Evolutionary conservation across 2,113 vertebrate species (phyloP).

Genomic region (Tringa solitaria): DNA sequence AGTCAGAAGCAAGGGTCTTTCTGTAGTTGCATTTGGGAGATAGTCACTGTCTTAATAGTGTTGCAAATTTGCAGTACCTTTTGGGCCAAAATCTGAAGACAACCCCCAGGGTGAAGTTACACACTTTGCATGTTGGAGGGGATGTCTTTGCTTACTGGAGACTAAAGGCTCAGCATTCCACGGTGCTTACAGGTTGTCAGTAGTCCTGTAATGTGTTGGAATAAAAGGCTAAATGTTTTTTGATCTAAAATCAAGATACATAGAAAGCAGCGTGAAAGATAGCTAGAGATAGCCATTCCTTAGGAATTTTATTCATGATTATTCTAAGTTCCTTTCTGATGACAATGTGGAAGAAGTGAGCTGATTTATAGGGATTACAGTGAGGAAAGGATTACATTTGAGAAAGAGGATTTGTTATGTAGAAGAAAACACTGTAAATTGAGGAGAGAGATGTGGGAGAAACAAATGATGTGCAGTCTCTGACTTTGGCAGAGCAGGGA

Average conservation of each 20-base stretch:
- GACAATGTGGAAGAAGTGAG: background rate
- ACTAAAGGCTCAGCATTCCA: background rate
- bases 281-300: background rate
- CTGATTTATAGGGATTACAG: background rate
- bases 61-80: background rate
- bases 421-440: background rate
- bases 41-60: background rate
- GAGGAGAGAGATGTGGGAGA: background rate
- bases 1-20: background rate
- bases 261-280: background rate
- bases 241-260: background rate
- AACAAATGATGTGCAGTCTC: background rate
- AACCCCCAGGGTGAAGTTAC: background rate
- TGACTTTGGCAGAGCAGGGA: background rate
- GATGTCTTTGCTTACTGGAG: background rate
- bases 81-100: background rate
- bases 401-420: background rate
- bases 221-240: background rate
- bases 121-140: background rate
- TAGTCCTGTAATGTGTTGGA: background rate
- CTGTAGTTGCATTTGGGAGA: background rate
- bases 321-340: background rate
- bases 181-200: background rate
- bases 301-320: background rate
- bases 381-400: background rate